Conservation (phyloP, 2,888 invertebrate species). For the Heliconius charithonia region DNA sequence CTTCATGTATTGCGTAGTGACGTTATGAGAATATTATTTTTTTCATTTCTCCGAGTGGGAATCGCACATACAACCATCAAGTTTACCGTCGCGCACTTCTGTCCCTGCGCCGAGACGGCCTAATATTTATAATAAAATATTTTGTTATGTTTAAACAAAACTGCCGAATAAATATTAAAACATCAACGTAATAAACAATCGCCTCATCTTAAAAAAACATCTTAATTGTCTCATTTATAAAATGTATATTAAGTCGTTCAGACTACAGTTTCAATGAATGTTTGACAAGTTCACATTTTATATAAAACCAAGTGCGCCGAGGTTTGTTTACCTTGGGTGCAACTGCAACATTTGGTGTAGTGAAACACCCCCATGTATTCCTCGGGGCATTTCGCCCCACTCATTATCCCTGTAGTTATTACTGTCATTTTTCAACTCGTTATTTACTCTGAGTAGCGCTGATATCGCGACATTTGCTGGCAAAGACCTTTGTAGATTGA, state of each 20-base stretch:
- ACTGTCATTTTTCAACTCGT: conserved; percentile 84
- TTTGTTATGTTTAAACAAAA: no score
- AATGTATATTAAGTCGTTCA: background rate
- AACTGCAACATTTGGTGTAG: conserved; percentile 76
- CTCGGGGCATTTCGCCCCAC: conserved; percentile 80
- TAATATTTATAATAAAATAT: no score
- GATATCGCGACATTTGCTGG: conserved; percentile 81
- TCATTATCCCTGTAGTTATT: conserved; percentile 83
- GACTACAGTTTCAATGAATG: background rate
- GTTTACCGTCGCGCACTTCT: no score
- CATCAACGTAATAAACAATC: background rate
- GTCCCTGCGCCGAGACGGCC: no score
- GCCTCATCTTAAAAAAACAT: background rate
- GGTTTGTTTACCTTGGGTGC: conserved; percentile 67
- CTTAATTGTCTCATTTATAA: background rate
- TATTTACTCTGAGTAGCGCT: conserved; percentile 82
- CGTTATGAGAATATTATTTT: no score
- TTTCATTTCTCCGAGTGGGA: no score
- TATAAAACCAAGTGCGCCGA: conserved; percentile 40
- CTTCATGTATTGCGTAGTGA: no score
- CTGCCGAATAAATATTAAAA: background rate
- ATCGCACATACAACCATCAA: no score
- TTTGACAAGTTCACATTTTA: conserved; percentile 21
- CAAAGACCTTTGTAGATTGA: conserved; percentile 73
- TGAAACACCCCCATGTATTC: conserved; percentile 74